Evolutionary conservation across 2,113 vertebrate genomes (phyloP), one percentile per base, ranked within the genome.

Genomic region (Acrocephalus kingi): DNA sequence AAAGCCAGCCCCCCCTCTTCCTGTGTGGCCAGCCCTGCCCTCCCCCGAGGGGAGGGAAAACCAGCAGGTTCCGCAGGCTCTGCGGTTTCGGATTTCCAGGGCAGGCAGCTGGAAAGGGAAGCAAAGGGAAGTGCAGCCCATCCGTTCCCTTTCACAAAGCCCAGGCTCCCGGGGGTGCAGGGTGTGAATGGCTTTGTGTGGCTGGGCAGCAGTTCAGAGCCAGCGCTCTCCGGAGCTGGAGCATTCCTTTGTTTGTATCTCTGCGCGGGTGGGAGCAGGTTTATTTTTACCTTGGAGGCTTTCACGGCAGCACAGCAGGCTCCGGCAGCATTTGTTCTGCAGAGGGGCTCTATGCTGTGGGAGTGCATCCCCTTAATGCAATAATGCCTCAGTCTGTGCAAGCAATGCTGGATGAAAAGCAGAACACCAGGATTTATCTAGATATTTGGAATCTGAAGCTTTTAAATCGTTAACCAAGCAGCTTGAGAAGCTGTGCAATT

Each of bases 201-300:
- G 62, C 81, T n/a, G 81, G 58, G 87, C 94, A 90, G 91, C 72
- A 28, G 87, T 23, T 84, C 8, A 52, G 74, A 74, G 56, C 12
- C 41, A 25, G 54, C 3, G 4, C 76, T 43, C 87, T 58, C 81
- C 11, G 30, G 30, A 87, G 78, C 95, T 25, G 74, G 17, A 59
- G 81, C 84, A 3, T 73, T n/a, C 89, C 93, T 96, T 94, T 95
- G 89, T 95, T 84, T 91, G 93, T 31, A 2, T 76, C 69, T 80
- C 85, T 20, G 79, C 4, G 0, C 55, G 45, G 90, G 55, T 39
- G 58, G 74, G 82, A 86, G 64, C 2, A 16, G 85, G 88, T 80
- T 92, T 96, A 97, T 96, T 96, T 97, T 96, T 96, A 96, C 92
- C 92, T 81, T 37, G 3, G 68, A 61, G 90, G 92, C 94, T 95